Conservation (phyloP, 2,797 vertebrate genomes). For the Cryptoprocta ferox region DNA sequence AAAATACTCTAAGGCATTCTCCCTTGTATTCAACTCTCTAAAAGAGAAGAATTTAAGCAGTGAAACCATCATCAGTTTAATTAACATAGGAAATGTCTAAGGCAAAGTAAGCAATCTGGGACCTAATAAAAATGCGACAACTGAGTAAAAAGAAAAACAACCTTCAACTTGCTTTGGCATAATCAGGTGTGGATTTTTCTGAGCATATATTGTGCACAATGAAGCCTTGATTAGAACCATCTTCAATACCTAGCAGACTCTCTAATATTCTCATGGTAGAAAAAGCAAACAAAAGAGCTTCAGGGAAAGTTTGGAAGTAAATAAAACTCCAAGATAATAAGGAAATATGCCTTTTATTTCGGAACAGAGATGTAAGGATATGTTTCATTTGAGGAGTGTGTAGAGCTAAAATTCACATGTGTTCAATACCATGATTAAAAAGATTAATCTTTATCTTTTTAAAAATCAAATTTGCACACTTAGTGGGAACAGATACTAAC, state of each 20-base stretch:
- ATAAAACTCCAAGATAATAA: slow-evolving; percentile 55
- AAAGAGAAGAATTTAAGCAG: slow-evolving; percentile 33
- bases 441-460: not conserved
- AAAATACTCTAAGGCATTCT: slow-evolving; percentile 50
- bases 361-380: not conserved
- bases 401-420: not conserved
- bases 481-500: not conserved
- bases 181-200: slow-evolving; percentile 45
- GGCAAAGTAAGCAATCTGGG: slow-evolving; percentile 35
- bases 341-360: not conserved
- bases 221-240: slow-evolving; percentile 11
- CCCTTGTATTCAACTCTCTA: slow-evolving; percentile 53
- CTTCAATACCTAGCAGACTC: not conserved
- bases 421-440: not conserved
- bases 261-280: not conserved
- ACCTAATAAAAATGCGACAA: slow-evolving; percentile 56
- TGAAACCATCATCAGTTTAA: slow-evolving; percentile 55
- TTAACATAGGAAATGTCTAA: slow-evolving; percentile 59
- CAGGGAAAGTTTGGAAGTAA: slow-evolving; percentile 28
- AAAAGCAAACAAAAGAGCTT: slow-evolving; percentile 47
- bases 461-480: not conserved
- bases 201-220: not conserved
- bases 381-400: not conserved
- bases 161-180: not conserved
- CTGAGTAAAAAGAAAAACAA: slow-evolving; percentile 55